phyloP scores from a whole-genome alignment of 1,140 invertebrate genomes.

The Solenopsis invicta region DNA sequence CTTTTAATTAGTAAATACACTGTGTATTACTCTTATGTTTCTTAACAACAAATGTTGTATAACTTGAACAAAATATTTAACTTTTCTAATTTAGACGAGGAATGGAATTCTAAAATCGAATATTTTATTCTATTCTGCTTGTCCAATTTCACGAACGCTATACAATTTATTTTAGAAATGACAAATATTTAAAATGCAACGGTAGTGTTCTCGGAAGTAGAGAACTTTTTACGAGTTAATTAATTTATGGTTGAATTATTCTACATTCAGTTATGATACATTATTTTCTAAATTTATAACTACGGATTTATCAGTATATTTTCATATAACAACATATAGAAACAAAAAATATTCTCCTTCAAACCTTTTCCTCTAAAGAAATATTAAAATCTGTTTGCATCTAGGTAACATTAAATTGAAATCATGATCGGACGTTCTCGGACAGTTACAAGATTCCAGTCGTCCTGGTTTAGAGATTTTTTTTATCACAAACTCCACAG shows the following conservation, averaged over 20 bases:
- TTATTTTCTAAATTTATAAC: not conserved
- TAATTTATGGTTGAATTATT: not conserved
- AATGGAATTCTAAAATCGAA: too few species aligned
- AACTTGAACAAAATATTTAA: too few species aligned
- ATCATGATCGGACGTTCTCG: not conserved
- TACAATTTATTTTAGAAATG: too few species aligned
- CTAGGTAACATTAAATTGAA: not conserved
- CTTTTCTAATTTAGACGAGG: too few species aligned
- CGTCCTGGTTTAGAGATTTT: not conserved
- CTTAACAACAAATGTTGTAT: too few species aligned
- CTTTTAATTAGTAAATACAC: not conserved
- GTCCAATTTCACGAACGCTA: too few species aligned
- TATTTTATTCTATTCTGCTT: too few species aligned
- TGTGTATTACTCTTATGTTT: too few species aligned
- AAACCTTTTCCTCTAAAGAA: not conserved
- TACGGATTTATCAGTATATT: not conserved
- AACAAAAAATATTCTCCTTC: not conserved
- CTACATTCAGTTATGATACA: not conserved
- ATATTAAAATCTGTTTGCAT: not conserved
- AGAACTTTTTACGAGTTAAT: not conserved
- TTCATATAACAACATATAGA: not conserved
- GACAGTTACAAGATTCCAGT: not conserved
- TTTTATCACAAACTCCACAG: constrained; percentile 1
- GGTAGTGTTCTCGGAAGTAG: not conserved
- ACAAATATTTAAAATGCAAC: not conserved